phyloP scores from a whole-genome alignment of 2,113 vertebrate species.

The Syrmaticus mikado region DNA sequence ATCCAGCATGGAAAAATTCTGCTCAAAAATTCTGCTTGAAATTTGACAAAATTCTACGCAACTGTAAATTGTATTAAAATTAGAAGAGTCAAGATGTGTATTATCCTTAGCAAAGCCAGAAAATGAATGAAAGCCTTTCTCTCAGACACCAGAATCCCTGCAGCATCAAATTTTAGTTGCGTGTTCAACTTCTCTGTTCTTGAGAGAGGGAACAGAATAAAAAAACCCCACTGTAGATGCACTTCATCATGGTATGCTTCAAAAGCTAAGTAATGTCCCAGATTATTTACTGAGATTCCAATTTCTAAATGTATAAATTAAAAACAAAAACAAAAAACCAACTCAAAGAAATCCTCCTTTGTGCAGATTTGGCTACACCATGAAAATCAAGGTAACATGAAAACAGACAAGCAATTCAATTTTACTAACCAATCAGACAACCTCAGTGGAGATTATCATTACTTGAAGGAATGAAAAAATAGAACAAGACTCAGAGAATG shows the following conservation, averaged over 20 bases:
- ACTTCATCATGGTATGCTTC: background rate
- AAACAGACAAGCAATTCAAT: background rate
- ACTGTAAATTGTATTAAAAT: background rate
- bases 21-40: background rate
- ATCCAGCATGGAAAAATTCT: background rate
- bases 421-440: constrained; percentile 5
- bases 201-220: background rate
- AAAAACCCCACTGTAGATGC: background rate
- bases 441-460: background rate
- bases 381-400: background rate
- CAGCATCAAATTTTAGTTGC: background rate
- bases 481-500: background rate
- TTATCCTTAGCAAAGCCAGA: background rate
- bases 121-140: constrained; percentile 1
- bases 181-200: background rate
- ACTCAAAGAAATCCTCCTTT: background rate
- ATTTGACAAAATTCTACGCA: background rate
- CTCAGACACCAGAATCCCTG: background rate
- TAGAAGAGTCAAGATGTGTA: background rate
- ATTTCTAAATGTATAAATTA: background rate
- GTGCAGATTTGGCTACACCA: background rate
- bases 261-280: background rate
- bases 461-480: background rate
- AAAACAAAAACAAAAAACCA: background rate
- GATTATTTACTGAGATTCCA: background rate